Evolutionary conservation across 2,113 vertebrate species (phyloP).

Genomic region (Rhabdornis inornatus): DNA sequence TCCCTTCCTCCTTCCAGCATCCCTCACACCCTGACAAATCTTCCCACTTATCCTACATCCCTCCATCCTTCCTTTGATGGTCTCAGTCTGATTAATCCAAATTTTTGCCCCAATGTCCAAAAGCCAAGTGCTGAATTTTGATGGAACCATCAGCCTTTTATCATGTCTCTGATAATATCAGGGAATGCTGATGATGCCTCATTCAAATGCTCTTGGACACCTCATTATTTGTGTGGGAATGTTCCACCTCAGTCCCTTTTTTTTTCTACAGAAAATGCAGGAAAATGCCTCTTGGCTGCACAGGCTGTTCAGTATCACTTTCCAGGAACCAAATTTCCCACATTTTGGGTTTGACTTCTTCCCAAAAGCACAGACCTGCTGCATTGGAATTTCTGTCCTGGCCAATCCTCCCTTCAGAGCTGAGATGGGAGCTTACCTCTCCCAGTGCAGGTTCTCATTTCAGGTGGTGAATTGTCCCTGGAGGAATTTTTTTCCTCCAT

Average conservation of each 20-base stretch:
- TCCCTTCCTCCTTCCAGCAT: background rate
- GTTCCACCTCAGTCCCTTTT: background rate
- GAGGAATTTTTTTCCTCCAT: background rate
- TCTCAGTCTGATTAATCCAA: background rate
- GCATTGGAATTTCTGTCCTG: background rate
- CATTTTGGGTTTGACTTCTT: background rate
- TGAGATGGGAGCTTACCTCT: background rate
- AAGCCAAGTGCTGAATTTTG: background rate
- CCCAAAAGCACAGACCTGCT: background rate
- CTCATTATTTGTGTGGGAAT: background rate
- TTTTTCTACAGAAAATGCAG: background rate
- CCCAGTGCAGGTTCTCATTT: background rate
- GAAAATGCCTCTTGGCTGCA: background rate
- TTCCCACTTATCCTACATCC: background rate
- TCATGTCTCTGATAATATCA: background rate
- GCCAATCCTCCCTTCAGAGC: background rate
- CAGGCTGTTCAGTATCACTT: background rate
- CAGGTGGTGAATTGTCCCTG: fast-evolving
- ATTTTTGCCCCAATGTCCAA: background rate
- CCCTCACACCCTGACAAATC: background rate
- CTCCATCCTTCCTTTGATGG: background rate
- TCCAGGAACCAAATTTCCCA: background rate
- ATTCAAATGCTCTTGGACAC: background rate
- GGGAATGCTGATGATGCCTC: background rate
- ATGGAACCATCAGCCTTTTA: background rate